Evolutionary conservation across 2,888 invertebrate species (phyloP), one percentile per base, ranked within the genome.

Genomic region (Quadriops clusia): DNA sequence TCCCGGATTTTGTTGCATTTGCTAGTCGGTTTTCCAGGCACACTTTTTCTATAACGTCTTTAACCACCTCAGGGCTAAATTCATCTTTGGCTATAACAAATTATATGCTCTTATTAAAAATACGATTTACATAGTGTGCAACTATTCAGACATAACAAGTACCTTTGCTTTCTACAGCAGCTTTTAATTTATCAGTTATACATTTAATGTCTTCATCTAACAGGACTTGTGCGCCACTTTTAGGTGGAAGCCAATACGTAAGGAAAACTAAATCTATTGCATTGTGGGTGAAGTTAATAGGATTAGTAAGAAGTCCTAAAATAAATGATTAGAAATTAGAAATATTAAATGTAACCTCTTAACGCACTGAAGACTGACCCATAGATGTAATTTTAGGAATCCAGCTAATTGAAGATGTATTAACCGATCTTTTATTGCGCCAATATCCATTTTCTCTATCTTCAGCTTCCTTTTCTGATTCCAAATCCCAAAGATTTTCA

Each of bases 171-270:
- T 43, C 40, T 6, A 44, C 14, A 7, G 39, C 37, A 7, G 33
- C 40, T 23, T 36, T 57, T 46, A 37, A 46, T 46, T 39, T 72
- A 40, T 67, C 61, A 33, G 65, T 65, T 20, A 82, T 70, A 47
- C 82, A 82, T 38, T 72, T 67, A 22, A 75, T 58, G 47, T 81
- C 79, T 44, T 68, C 64, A 17, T 73, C 70, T 23, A 74, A 51
- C 26, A 73, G 54, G 21, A 70, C 54, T 23, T 69, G 70, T 37
- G 70, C 63, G 43, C 63, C 64, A 15, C 61, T 58, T 35, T 74
- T 69, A 0, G 77, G 70, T 39, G 76, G 78, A 40, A 79, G 66
- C 72, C 83, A 80, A 49, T 80, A 81, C 5, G 81, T 74, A 4
- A 79, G 70, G 53, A 84, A 82, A 10, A 78, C 64, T 27, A 82